Conservation (phyloP, 2,888 invertebrate species). For the Tipula unca region DNA sequence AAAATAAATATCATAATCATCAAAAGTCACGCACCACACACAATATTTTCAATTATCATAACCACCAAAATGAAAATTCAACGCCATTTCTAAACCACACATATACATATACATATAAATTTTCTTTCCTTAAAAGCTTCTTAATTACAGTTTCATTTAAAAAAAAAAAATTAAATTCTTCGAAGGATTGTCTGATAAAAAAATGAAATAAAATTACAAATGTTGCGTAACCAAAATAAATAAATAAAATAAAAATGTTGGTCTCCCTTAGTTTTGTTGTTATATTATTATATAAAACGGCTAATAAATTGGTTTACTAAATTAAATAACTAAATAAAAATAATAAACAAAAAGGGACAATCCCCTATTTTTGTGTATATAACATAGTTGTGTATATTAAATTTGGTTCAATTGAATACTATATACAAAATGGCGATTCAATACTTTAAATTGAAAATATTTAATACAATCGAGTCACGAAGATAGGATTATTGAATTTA, state of each 20-base stretch:
- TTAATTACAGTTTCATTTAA: background rate
- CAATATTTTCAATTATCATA: background rate
- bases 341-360: background rate
- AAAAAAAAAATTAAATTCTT: background rate
- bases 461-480: conserved; percentile 8
- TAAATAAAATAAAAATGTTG: background rate
- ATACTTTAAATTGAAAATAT: background rate
- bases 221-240: background rate
- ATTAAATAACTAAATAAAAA: background rate
- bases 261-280: background rate
- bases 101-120: background rate
- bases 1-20: background rate
- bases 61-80: background rate
- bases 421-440: background rate
- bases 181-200: background rate
- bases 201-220: background rate
- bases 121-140: conserved; percentile 14
- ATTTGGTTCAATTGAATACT: background rate
- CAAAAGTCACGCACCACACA: background rate
- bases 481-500: background rate
- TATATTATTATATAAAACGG: background rate
- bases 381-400: no score
- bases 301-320: background rate
- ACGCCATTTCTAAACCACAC: background rate
- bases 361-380: background rate